Base-by-base conservation (phyloP, 2,797 vertebrate genomes). In the Aselliscus stoliczkanus region DNA sequence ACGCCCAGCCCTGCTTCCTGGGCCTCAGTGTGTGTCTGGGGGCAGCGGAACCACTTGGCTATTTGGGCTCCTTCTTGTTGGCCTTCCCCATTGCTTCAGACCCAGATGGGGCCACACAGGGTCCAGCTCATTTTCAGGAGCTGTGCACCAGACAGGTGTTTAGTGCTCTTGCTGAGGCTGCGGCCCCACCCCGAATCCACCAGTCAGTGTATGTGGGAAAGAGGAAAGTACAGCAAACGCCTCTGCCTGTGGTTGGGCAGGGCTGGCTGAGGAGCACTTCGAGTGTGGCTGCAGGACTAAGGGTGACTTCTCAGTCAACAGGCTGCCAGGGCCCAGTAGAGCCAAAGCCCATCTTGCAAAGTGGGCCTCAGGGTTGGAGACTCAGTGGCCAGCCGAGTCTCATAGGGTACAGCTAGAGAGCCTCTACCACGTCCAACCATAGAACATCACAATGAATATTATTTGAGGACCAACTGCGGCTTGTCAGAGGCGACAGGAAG, bases 221-320 rank as follows among this genome's bases (percentile, higher is more conserved):
- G 5, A n/a, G 58, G 60, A 58, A 42, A 7, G 39, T 56, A 25
- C 5, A 29, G 1, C 1, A 4, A 60, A 31, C 0, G 13, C 8
- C 62, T 12, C 7, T 69, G 56, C 42, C 34, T 56, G 11, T 29
- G 29, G 2, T 50, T 34, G 25, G 29, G 23, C 25, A 7, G 23
- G 34, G 39, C 21, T 31, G 8, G 14, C 54, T 12, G 29, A 67
- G 44, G 34, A 60, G 47, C 42, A n/a, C 52, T 14, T 23, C 27
- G 50, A 67, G 62, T 83, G 75, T 58, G 82, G 56, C 79, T 39
- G 91, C 88, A 95, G 81, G 79, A 84, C 44, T 54, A 90, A 88
- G 69, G 95, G 82, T 70, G n/a, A 7, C 93, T 92, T 91, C 82
- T 73, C 86, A 47, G 10, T 37, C 88, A 95, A 42, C 69, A 88